Base-by-base conservation (phyloP, 2,888 invertebrate genomes). In the Crematogaster levior region DNA sequence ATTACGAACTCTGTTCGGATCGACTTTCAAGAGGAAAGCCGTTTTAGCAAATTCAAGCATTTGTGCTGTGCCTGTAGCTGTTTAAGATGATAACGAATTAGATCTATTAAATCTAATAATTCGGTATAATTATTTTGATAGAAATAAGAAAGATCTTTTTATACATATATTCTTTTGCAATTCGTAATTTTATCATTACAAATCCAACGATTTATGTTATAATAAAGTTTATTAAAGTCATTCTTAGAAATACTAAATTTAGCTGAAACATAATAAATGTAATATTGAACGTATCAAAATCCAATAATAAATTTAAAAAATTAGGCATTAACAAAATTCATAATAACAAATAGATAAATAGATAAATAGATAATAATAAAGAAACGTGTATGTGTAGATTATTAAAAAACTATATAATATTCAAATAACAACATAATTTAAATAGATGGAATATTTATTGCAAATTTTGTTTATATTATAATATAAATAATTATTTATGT, bases 1-100 rank as follows among this genome's bases (percentile, higher is more conserved):
- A 65, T 81, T 81, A 81, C 63, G 53, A 58, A 81, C 61, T 81
- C 46, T 30, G 18, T 27, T 53, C 61, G 40, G 61, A 75, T 81
- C 79, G 79, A 81, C 79, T 81, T 65, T 77, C 56, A 12, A 30
- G 70, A 51, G 77, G 43, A 24, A 37, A 58, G 34, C 30, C 61
- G 48, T 53, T 81, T 30, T 63, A 74, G 63, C 48, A 48, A 81
- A 63, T 65, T 77, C 63, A 34, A 77, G 61, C 51, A 46, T 65
- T 81, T 65, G 79, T 30, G 79, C 56, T 21, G 51, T 27, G 24
- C 46, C 60, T 43, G 30, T 18, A 34, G 61, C 43, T 48, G 30
- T 5, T 37, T 18, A 24, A 61, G 48, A 75, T 61, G 27, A 40
- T 43, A 60, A 60, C 40, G 60, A 81, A 63, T 74, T 73, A 60